Percentiles rank a stretch among this genome's conserved stretches.
Conservation (phyloP, 2,888 invertebrate species). For the Automeris io region DNA sequence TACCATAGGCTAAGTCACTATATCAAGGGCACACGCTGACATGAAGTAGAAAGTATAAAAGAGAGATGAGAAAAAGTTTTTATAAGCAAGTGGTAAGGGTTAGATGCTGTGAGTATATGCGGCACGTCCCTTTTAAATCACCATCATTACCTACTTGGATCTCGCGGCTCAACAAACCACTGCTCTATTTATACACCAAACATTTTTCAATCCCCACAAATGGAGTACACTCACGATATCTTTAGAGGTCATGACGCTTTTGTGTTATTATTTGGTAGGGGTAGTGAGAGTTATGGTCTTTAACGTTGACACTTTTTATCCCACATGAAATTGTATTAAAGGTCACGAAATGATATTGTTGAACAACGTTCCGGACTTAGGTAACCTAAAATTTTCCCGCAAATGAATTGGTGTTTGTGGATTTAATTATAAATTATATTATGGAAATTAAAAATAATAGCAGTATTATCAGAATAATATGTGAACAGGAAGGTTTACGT, state of each 20-base stretch:
- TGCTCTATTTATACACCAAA: constrained; percentile 22
- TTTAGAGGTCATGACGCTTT: constrained; percentile 15
- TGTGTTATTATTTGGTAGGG: constrained; percentile 5
- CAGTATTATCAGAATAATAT: no score
- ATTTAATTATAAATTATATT: no score
- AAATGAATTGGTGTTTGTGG: no score
- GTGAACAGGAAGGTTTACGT: no score
- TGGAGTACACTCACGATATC: constrained; percentile 22
- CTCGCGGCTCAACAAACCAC: constrained; percentile 34
- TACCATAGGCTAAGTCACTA: no score
- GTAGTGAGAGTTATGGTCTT: constrained; percentile 1
- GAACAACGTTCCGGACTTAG: no score
- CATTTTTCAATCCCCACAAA: constrained; percentile 37
- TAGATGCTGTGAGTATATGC: constrained; percentile 15
- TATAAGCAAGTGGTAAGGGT: constrained; percentile 27
- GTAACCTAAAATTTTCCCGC: no score
- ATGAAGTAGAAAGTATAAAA: no score
- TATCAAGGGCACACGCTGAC: no score
- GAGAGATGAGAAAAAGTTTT: no score
- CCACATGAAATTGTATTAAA: neutral
- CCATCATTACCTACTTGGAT: constrained; percentile 41
- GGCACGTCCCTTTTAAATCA: constrained; percentile 46
- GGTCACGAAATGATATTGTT: no score
- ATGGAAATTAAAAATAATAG: no score
- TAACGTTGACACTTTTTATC: neutral